These are phyloP conservation scores for Sphaerophoria taeniata DNA, from an alignment of 2,888 invertebrate species.

Conservation along the genomic window DNA sequence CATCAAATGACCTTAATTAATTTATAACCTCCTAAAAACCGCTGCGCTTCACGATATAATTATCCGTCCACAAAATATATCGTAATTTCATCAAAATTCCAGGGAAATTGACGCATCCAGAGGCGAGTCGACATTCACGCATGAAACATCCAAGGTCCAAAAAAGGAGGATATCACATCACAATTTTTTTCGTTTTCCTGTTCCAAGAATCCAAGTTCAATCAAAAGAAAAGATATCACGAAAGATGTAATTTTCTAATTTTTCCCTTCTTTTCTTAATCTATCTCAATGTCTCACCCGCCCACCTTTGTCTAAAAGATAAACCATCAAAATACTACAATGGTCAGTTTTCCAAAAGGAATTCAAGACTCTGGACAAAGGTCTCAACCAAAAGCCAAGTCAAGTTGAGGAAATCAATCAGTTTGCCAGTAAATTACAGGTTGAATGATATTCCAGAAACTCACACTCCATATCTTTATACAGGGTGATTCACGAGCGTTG, in stretches of 20 bases:
- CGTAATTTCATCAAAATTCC: constrained; percentile 59
- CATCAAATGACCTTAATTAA: constrained; percentile 22
- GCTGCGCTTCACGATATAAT: constrained; percentile 27
- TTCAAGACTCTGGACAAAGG: constrained; percentile 57
- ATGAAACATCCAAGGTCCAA: constrained; percentile 31
- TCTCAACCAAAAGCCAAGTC: constrained; percentile 24
- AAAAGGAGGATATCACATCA: constrained; percentile 36
- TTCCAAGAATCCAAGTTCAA: constrained; percentile 66
- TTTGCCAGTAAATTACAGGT: constrained; percentile 64
- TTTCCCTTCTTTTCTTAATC: constrained; percentile 50
- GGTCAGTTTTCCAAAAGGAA: constrained; percentile 51
- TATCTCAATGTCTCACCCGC: constrained; percentile 48
- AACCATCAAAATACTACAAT: constrained; percentile 1
- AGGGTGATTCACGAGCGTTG: too few species aligned
- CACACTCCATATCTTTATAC: constrained; percentile 4
- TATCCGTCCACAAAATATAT: constrained; percentile 44
- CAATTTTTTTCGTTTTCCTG: constrained; percentile 29
- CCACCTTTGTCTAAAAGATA: constrained; percentile 44
- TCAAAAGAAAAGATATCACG: constrained; percentile 45
- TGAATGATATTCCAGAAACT: constrained; percentile 60
- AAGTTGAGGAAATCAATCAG: constrained; percentile 67
- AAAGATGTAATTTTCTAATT: constrained; percentile 70
- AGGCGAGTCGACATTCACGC: constrained; percentile 18
- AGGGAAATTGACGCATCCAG: constrained; percentile 53
- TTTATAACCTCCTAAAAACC: constrained; percentile 33